Evolutionary conservation across 2,113 vertebrate species (phyloP).

Genomic region (Bufo bufo): DNA sequence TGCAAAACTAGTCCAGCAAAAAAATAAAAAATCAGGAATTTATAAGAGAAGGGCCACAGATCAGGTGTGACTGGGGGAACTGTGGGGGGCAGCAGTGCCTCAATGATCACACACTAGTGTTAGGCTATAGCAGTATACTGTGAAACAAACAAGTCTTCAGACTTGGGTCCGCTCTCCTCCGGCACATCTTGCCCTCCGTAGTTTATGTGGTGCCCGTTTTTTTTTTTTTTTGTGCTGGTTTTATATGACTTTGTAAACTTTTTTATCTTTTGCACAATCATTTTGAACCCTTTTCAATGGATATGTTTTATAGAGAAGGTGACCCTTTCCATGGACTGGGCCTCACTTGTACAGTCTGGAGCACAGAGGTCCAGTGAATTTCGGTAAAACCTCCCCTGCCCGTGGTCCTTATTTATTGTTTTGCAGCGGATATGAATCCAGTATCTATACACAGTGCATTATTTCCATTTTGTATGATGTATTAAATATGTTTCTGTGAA

Average conservation of each 20-base stretch:
- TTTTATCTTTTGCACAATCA: slow-evolving; percentile 11
- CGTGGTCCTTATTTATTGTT: slow-evolving; percentile 35
- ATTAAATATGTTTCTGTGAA: slow-evolving; percentile 59
- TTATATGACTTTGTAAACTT: slow-evolving; percentile 11
- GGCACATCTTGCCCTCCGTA: neutral
- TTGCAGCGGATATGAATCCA: slow-evolving; percentile 17
- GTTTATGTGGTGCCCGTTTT: neutral
- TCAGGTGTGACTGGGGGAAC: too few species aligned
- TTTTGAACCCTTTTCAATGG: neutral
- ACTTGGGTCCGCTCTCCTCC: neutral
- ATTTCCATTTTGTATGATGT: slow-evolving; percentile 53
- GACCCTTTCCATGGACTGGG: neutral
- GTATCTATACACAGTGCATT: slow-evolving; percentile 41
- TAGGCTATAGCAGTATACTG: too few species aligned
- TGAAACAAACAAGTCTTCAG: too few species aligned
- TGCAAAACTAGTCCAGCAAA: too few species aligned
- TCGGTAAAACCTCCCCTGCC: neutral
- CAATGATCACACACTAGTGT: too few species aligned
- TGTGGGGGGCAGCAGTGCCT: too few species aligned
- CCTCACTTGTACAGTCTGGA: neutral
- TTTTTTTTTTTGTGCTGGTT: neutral
- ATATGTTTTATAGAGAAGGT: neutral
- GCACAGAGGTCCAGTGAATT: neutral
- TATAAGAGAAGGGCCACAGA: too few species aligned
- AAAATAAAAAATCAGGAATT: too few species aligned